phyloP scores from a whole-genome alignment of 2,113 vertebrate species.

The Naja naja region DNA sequence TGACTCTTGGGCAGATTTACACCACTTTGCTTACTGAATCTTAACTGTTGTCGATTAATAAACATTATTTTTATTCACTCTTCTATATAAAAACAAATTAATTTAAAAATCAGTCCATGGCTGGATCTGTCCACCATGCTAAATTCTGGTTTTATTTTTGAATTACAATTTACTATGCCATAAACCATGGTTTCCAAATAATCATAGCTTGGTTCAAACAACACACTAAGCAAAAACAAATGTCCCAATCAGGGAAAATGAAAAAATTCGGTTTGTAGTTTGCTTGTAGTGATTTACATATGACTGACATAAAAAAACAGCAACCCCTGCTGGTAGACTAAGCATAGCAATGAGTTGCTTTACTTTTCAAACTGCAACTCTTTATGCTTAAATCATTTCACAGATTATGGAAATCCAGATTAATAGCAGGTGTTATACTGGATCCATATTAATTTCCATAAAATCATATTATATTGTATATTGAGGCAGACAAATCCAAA shows the following conservation, averaged over 20 bases:
- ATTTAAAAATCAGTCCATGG: background rate
- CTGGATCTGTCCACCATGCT: background rate
- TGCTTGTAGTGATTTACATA: background rate
- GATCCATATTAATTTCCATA: background rate
- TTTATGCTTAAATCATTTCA: background rate
- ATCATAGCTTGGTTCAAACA: background rate
- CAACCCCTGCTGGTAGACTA: slow-evolving; percentile 7
- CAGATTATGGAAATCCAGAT: background rate
- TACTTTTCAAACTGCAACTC: background rate
- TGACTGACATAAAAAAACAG: background rate
- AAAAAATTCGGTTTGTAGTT: background rate
- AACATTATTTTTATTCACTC: background rate
- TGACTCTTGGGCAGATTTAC: background rate
- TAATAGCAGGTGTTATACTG: background rate
- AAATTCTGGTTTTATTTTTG: background rate
- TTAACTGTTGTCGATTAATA: background rate
- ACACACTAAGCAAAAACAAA: background rate
- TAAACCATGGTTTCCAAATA: background rate
- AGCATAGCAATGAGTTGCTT: background rate
- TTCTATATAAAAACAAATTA: background rate
- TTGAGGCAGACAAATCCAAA: background rate
- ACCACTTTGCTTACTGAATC: background rate
- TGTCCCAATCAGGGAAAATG: background rate
- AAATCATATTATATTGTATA: background rate
- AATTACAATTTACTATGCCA: background rate